phyloP scores from a whole-genome alignment of 2,113 vertebrate genomes.

The Hydrolagus affinis region DNA sequence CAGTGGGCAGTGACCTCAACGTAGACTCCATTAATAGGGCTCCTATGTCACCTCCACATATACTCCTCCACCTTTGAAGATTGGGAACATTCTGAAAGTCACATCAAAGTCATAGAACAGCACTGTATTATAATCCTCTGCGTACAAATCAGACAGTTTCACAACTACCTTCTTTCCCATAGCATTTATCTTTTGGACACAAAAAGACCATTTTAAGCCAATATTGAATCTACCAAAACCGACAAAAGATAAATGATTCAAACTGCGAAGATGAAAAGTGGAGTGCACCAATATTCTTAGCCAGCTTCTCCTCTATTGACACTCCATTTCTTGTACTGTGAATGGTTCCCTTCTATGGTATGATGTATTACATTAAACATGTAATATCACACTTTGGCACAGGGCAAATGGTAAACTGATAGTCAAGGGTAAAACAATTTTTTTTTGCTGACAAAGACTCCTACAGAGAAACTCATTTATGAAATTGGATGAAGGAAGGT shows the following conservation, averaged over 20 bases:
- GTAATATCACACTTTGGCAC: neutral
- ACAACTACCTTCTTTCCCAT: too few species aligned
- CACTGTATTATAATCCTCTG: too few species aligned
- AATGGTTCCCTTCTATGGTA: neutral
- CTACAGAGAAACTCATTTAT: neutral
- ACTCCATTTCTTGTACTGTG: neutral
- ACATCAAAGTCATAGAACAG: too few species aligned
- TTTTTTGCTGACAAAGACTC: neutral
- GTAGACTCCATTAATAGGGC: too few species aligned
- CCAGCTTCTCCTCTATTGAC: neutral
- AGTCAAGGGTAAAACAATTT: neutral
- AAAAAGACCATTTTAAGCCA: too few species aligned
- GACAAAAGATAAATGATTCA: neutral
- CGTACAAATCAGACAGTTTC: too few species aligned
- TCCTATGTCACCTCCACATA: too few species aligned
- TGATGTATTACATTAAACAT: neutral
- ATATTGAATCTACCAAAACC: neutral
- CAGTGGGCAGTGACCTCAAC: too few species aligned
- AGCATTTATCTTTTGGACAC: too few species aligned
- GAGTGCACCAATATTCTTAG: neutral
- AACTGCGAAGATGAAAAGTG: neutral
- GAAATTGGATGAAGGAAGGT: neutral
- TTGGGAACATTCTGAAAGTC: too few species aligned
- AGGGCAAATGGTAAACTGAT: neutral
- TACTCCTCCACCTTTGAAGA: too few species aligned